These are phyloP conservation scores for Panopea generosa DNA, from an alignment of 2,888 invertebrate genomes.

Conservation along the genomic window DNA sequence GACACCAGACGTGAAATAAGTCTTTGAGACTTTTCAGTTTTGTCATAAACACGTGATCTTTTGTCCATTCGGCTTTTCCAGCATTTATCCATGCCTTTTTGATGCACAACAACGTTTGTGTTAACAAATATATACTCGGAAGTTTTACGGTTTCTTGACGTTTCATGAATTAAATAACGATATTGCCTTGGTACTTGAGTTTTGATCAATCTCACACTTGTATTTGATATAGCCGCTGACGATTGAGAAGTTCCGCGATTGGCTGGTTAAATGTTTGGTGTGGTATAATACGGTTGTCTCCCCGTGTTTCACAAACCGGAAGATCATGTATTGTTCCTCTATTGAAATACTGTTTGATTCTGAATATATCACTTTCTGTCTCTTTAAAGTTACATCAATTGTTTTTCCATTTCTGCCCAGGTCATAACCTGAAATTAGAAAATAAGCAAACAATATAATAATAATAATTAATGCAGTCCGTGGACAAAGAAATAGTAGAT, in stretches of 20 bases:
- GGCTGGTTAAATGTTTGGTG: conserved; percentile 36
- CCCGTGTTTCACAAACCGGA: conserved; percentile 42
- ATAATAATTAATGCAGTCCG: no score
- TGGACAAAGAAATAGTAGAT: no score
- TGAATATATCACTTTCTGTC: conserved; percentile 16
- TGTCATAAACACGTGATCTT: no score
- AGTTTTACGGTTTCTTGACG: no score
- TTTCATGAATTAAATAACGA: conserved; percentile 48
- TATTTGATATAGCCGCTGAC: conserved; percentile 53
- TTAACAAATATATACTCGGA: no score
- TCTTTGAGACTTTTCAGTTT: no score
- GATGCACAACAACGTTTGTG: no score
- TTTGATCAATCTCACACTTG: conserved; percentile 56
- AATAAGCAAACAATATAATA: not conserved
- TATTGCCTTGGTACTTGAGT: conserved; percentile 57
- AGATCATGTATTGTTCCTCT: conserved; percentile 45
- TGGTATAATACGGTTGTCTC: conserved; percentile 41
- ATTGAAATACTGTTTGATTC: conserved; percentile 19
- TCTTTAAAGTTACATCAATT: conserved; percentile 44
- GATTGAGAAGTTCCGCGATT: conserved; percentile 33
- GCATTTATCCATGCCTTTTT: no score
- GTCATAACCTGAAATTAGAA: conserved; percentile 61
- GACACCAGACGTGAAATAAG: no score
- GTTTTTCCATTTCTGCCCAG: conserved; percentile 49
- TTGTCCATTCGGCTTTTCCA: no score